Evolutionary conservation across 2,888 invertebrate species (phyloP), one percentile per base, ranked within the genome.

Genomic region (Hypomecis atomaria): DNA sequence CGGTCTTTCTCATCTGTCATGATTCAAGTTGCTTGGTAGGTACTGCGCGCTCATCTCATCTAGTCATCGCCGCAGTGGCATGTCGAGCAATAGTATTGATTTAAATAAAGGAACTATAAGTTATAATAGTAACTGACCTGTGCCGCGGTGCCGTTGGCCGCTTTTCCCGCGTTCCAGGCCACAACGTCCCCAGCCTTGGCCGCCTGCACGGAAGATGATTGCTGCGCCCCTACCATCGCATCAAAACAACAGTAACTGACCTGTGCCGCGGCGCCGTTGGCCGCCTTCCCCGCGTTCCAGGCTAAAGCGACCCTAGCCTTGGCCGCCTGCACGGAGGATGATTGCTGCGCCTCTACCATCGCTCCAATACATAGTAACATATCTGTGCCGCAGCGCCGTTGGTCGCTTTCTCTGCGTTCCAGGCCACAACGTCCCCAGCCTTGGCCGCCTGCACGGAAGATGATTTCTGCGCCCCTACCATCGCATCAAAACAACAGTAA

Each of bases 221-320:
- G 83, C 44, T 86, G 85, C 55, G 88, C 87, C 0, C 93, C 93
- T 36, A 93, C 55, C 58, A 93, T 69, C 36, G 88, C 84, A 52
- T 91, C n/a, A n/a, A n/a, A n/a, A n/a, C n/a, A n/a, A 23, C n/a
- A 10, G n/a, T 0, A 34, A 64, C 42, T 61, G 71, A 90, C 90
- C 85, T 90, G 87, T 23, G 81, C 67, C 6, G 88, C 75, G 43
- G 86, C 87, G 0, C 79, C 73, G 36, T 80, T 75, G 8, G 79
- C 80, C 0, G 78, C 67, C 0, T 76, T 72, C 8, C 72, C 76
- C 2, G 71, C 47, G 42, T 80, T 76, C 13, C 77, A 54, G 0
- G 72, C 58, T 4, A 72, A 69, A 0, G 75, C 49, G 0, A 70
- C 69, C 4, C 73, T 71, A 8, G 74, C 58, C 1, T 64, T 56